Base-by-base conservation (phyloP, 2,888 invertebrate species). In the Hartigia nigra region DNA sequence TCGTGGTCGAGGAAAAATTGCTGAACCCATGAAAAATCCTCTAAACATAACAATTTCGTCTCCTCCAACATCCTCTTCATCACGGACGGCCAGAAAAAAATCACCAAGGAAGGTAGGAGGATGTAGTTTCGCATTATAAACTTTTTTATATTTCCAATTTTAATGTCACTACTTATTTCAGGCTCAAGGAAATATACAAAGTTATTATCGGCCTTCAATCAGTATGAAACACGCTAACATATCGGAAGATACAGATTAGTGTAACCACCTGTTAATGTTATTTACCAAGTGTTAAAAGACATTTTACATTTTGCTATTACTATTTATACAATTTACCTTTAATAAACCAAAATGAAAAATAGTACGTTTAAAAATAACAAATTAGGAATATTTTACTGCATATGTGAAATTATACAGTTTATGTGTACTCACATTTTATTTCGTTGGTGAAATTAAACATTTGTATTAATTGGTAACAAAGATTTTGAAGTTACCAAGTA, bases 1-100 rank as follows among this genome's bases (percentile, higher is more conserved):
- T 9, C 55, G 55, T 0, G 23, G 77, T 23, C 69, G 82, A 55
- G 79, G 78, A 37, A 78, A 12, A 72, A 35, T 74, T 4, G 74
- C 77, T 3, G 80, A 80, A 39, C 23, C 34, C 39, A 12, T 34
- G 34, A 72, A 34, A 72, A 32, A 31, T 72, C 32, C 72, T 34
- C 32, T 72, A 1, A 23, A 72, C 31, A 34, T 72, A 34, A 31
- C 72, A 31, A 34, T 72, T 31, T 31, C 31, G 23, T 72, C 72
- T 32, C 70, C 70, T n/a, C 72, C 72, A 14, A 12, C 31, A 1
- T 31, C 12, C 5, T 12, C 14, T 0, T 31, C 72, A 32, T 12
- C 31, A 34, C 31, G 32, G 34, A 4, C 32, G 12, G 32, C 12
- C 72, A 34, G 72, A 72, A 72, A 23, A 12, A 32, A n/a, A 3